phyloP scores from a whole-genome alignment of 23 tunicate species.

The Trididemnum clinides region DNA sequence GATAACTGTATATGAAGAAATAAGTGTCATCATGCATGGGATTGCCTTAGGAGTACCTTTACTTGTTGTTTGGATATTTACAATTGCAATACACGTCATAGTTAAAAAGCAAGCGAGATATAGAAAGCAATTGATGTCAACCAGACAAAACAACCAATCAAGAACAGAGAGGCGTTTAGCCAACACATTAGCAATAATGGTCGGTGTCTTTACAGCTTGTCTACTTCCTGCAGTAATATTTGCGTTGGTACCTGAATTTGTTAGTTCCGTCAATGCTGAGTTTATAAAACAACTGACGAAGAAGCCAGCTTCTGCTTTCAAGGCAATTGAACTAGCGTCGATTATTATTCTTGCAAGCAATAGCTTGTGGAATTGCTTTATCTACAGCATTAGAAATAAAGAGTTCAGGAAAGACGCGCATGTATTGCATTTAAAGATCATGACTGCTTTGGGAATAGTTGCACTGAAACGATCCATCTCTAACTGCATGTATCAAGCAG shows the following conservation, averaged over 20 bases:
- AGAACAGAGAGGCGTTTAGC: neutral
- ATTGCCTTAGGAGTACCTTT: conserved; percentile 14
- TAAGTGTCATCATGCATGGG: neutral
- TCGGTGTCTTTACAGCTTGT: conserved; percentile 37
- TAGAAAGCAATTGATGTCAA: neutral
- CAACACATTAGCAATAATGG: conserved; percentile 18
- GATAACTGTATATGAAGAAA: neutral
- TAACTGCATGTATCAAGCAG: neutral
- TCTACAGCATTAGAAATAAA: conserved; percentile 55
- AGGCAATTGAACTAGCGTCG: conserved; percentile 26
- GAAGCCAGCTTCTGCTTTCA: conserved; percentile 3
- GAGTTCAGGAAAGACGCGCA: conserved; percentile 39
- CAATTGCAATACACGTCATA: neutral
- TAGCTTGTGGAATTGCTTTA: conserved; percentile 75
- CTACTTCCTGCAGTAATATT: conserved; percentile 39
- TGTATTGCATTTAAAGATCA: neutral
- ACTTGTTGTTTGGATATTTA: conserved; percentile 23
- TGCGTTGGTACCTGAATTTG: neutral
- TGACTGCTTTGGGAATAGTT: neutral
- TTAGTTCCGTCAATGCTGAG: neutral
- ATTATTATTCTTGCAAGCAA: conserved; percentile 43
- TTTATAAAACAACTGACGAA: neutral
- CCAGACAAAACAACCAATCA: neutral
- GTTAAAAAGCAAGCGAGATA: neutral
- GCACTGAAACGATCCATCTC: neutral